Evolutionary conservation across 2,113 vertebrate species (phyloP).

Genomic region (Dinomys branickii): DNA sequence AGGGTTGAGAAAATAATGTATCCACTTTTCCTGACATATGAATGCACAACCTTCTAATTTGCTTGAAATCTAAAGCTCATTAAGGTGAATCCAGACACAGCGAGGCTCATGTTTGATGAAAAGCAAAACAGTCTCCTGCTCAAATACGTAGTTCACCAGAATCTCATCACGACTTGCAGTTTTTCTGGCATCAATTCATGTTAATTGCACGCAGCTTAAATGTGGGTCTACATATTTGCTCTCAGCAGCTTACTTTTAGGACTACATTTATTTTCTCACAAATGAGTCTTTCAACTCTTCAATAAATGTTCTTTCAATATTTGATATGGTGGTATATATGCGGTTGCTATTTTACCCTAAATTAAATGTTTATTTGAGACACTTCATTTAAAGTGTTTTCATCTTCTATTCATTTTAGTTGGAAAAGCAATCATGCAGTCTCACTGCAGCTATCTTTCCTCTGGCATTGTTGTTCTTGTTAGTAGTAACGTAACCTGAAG

Average conservation of each 20-base stretch:
- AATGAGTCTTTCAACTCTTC: constrained; percentile 68
- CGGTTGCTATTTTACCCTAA: constrained; percentile 64
- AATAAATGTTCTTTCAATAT: constrained; percentile 71
- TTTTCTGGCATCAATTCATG: constrained; percentile 55
- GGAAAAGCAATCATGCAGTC: constrained; percentile 76
- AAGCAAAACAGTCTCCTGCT: constrained; percentile 39
- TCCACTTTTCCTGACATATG: not conserved
- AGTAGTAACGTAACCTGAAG: not conserved
- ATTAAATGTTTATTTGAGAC: constrained; percentile 82
- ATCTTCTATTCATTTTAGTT: constrained; percentile 79
- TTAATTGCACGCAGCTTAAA: constrained; percentile 52
- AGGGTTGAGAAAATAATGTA: not conserved
- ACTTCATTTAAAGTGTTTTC: constrained; percentile 80
- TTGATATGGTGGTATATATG: constrained; percentile 62
- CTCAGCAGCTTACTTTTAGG: constrained; percentile 49
- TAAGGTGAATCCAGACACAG: not conserved
- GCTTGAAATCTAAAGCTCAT: not conserved
- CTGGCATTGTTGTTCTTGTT: constrained; percentile 63
- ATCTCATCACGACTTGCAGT: constrained; percentile 38
- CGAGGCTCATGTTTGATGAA: not conserved
- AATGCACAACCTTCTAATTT: not conserved
- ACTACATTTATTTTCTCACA: constrained; percentile 74
- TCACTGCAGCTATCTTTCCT: constrained; percentile 65
- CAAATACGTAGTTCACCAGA: constrained; percentile 43
- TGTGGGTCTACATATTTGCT: constrained; percentile 64